Conservation (phyloP, 2,797 vertebrate genomes). For the Tauraco hartlaubi region DNA sequence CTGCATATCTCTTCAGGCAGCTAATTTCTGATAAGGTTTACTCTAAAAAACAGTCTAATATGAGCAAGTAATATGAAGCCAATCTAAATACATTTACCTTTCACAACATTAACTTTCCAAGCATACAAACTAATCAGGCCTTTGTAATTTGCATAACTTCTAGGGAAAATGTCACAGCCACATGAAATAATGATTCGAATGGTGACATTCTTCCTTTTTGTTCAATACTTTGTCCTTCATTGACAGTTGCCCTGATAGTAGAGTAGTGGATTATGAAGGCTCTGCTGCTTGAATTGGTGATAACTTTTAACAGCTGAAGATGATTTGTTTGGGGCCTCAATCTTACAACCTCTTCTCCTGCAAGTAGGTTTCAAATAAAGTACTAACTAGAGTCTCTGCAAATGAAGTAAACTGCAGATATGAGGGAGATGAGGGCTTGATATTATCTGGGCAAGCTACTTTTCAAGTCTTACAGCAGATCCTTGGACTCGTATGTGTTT, state of each 20-base stretch:
- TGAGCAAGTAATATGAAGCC: neutral
- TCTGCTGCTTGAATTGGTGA: neutral
- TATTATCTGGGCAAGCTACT: neutral
- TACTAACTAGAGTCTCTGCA: neutral
- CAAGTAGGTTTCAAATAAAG: neutral
- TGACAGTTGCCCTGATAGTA: neutral
- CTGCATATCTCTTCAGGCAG: conserved; percentile 29
- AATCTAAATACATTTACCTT: neutral
- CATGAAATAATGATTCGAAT: neutral
- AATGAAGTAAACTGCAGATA: neutral
- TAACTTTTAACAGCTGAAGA: neutral
- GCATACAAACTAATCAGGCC: neutral
- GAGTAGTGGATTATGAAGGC: neutral
- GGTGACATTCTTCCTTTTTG: neutral
- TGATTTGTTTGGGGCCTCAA: neutral
- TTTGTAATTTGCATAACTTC: neutral
- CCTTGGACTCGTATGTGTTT: neutral
- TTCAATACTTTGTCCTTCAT: neutral
- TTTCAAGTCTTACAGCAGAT: conserved; percentile 18
- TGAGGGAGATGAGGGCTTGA: neutral
- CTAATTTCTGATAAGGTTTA: conserved; percentile 38
- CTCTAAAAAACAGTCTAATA: neutral
- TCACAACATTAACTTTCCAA: neutral
- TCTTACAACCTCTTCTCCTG: neutral
- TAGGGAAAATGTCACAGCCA: neutral